Evolutionary conservation across 2,113 vertebrate genomes (phyloP).

Genomic region (Diadophis punctatus): DNA sequence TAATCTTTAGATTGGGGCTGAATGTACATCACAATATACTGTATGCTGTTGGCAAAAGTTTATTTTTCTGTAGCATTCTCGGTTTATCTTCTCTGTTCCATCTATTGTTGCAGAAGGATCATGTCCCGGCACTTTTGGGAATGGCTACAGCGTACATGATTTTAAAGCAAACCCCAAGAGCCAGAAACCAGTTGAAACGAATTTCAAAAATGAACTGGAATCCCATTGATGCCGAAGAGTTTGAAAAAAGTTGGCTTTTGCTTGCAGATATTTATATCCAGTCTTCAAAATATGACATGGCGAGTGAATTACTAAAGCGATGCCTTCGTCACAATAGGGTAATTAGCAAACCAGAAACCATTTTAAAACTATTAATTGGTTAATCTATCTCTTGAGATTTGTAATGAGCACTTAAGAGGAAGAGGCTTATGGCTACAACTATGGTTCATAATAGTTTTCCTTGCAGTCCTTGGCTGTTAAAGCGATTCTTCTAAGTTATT

Average conservation of each 20-base stretch:
- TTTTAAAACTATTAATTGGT: not conserved
- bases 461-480: not conserved
- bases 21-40: not conserved
- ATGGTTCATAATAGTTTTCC: not conserved
- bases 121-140: conserved; percentile 90
- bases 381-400: not conserved
- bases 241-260: conserved; percentile 96
- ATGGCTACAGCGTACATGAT: conserved; percentile 98
- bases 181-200: conserved; percentile 92
- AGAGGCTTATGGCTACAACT: not conserved
- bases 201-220: conserved; percentile 97
- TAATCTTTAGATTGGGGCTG: not conserved
- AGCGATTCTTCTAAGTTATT: not conserved
- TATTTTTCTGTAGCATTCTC: not conserved
- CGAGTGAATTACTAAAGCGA: conserved; percentile 84
- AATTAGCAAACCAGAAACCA: conserved; percentile 13
- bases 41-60: not conserved
- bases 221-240: conserved; percentile 90
- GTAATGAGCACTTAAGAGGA: not conserved
- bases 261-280: conserved; percentile 98
- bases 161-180: conserved; percentile 90
- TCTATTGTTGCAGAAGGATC: conserved; percentile 80
- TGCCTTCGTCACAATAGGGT: conserved; percentile 93
- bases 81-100: not conserved
- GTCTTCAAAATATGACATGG: conserved; percentile 94